Conservation (phyloP, 2,113 vertebrate species). For the Megalops atlanticus region DNA sequence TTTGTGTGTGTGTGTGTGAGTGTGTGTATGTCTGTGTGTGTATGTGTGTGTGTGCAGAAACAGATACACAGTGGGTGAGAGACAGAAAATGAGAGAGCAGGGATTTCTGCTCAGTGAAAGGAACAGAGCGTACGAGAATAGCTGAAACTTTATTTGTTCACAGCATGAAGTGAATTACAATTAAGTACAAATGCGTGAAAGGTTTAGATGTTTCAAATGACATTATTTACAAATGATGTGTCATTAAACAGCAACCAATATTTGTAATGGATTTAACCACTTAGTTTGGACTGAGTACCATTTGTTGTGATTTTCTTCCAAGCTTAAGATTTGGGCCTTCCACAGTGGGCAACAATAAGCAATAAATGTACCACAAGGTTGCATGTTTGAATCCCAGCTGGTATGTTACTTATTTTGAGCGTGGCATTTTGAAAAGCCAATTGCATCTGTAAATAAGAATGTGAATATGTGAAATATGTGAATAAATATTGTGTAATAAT, state of each 20-base stretch:
- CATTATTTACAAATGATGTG: neutral
- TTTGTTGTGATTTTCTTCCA: neutral
- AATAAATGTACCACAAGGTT: neutral
- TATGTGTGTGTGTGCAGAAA: neutral
- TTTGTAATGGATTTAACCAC: neutral
- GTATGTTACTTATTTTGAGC: neutral
- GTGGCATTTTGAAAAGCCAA: too few relatives aligned
- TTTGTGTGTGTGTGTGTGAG: neutral
- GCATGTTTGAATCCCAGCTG: neutral
- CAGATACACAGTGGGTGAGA: neutral
- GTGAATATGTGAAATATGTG: too few relatives aligned
- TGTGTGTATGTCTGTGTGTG: neutral
- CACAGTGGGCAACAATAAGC: neutral
- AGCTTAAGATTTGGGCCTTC: neutral
- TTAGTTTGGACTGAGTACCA: neutral
- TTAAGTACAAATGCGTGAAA: neutral
- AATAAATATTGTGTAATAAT: too few relatives aligned
- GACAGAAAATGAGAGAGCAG: neutral
- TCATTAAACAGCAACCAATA: neutral
- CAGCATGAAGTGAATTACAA: slow-evolving; percentile 8
- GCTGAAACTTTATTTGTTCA: neutral
- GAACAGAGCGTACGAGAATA: neutral
- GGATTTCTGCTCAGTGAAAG: neutral
- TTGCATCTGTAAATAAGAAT: too few relatives aligned
- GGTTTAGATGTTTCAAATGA: neutral